A percentile compares a stretch with the other conserved stretches of the same genome.
phyloP scores from a whole-genome alignment of 2,113 vertebrate species.

The Aptenodytes patagonicus region DNA sequence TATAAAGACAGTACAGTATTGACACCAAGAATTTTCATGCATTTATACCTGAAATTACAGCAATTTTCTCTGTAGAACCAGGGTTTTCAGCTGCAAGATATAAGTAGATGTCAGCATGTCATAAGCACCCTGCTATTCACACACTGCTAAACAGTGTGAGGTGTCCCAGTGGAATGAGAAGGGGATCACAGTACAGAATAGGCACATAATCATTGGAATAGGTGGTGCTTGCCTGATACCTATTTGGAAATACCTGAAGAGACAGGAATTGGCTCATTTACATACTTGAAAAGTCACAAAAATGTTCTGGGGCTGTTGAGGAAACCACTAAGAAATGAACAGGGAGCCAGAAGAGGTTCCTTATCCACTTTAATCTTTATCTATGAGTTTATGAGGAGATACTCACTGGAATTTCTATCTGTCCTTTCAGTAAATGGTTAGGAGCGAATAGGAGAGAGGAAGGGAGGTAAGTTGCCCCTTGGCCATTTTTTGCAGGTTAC shows the following conservation, averaged over 20 bases:
- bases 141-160: slow-evolving; percentile 10
- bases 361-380: not conserved
- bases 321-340: not conserved
- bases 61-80: slow-evolving; percentile 50
- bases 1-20: slow-evolving; percentile 7
- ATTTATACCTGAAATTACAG: slow-evolving; percentile 56
- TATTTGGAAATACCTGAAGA: slow-evolving; percentile 1
- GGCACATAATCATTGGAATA: slow-evolving; percentile 26
- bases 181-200: not conserved
- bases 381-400: not conserved
- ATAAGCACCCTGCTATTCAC: slow-evolving; percentile 47
- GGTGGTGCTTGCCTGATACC: not conserved
- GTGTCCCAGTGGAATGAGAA: slow-evolving; percentile 15
- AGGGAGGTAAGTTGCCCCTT: not conserved
- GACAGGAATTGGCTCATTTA: not conserved
- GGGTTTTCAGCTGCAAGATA: slow-evolving; percentile 35
- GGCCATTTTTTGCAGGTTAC: not conserved
- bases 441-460: not conserved
- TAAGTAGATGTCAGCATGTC: slow-evolving; percentile 50
- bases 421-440: not conserved
- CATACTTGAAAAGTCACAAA: slow-evolving; percentile 3
- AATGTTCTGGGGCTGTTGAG: not conserved
- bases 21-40: slow-evolving; percentile 48
- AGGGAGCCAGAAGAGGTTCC: not conserved
- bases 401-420: not conserved